Conservation (phyloP, 64 coral and sea anemone species). For the Porites australiensis region DNA sequence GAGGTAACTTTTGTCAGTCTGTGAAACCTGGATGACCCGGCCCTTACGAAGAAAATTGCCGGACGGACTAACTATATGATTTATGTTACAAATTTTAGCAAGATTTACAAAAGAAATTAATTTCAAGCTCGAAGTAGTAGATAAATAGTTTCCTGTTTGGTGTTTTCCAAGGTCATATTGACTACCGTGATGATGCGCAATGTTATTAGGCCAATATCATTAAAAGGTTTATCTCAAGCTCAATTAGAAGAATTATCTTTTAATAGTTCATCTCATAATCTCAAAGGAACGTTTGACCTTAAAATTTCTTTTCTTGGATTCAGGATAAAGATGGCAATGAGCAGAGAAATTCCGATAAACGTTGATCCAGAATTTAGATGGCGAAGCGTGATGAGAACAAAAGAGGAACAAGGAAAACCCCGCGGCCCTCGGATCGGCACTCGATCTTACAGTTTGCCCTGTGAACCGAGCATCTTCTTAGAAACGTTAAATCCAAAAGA, state of each 20-base stretch:
- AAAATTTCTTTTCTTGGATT: not conserved
- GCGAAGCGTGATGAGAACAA: not conserved
- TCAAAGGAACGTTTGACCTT: not conserved
- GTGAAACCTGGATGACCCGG: no score
- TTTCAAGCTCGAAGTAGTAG: no score
- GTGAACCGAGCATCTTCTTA: not conserved
- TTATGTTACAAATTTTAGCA: no score
- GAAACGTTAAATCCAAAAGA: not conserved
- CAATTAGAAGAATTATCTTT: not conserved
- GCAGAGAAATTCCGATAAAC: constrained; percentile 37
- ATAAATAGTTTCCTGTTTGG: no score
- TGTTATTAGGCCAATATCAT: not conserved
- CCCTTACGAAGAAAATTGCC: no score
- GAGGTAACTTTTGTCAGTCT: no score
- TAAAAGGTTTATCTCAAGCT: not conserved
- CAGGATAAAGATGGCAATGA: not conserved
- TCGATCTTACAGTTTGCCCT: constrained; percentile 7
- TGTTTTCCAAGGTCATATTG: no score
- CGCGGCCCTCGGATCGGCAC: not conserved
- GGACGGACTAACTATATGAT: no score
- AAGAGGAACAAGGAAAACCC: constrained; percentile 21
- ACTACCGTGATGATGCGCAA: no score
- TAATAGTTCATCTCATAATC: not conserved
- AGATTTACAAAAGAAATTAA: no score
- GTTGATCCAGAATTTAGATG: constrained; percentile 47